Evolutionary conservation across 2,888 invertebrate genomes (phyloP).

Genomic region (Fragum fragum): DNA sequence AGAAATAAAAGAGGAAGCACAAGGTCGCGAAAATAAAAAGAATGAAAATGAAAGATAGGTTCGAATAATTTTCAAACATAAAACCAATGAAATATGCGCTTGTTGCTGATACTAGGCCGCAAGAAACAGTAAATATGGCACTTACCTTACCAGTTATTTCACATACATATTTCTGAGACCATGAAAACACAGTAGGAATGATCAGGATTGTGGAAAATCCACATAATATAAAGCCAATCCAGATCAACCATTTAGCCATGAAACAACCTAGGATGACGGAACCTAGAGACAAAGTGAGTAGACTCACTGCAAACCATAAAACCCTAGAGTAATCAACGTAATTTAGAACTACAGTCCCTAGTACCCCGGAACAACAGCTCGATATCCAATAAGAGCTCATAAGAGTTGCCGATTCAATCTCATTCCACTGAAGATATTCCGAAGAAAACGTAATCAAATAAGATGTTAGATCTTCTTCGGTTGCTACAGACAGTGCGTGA

Average conservation of each 20-base stretch:
- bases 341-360: neutral
- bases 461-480: neutral
- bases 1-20: neutral
- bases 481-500: neutral
- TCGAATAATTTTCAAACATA: neutral
- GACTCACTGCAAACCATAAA: neutral
- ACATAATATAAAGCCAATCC: neutral
- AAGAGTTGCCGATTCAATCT: neutral
- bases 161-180: conserved; percentile 4
- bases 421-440: neutral
- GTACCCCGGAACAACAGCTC: neutral
- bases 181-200: neutral
- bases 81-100: neutral
- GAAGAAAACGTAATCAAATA: neutral
- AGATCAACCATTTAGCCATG: neutral
- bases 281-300: neutral
- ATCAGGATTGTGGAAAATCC: neutral
- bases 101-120: neutral
- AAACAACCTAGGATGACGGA: neutral
- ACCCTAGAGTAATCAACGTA: neutral
- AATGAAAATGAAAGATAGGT: neutral
- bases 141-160: conserved; percentile 10
- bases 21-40: neutral
- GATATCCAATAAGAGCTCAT: neutral
- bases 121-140: neutral